These are phyloP conservation scores for Sinodicranocentrus sp. DNA, from an alignment of 2,888 invertebrate species.

Conservation along the genomic window DNA sequence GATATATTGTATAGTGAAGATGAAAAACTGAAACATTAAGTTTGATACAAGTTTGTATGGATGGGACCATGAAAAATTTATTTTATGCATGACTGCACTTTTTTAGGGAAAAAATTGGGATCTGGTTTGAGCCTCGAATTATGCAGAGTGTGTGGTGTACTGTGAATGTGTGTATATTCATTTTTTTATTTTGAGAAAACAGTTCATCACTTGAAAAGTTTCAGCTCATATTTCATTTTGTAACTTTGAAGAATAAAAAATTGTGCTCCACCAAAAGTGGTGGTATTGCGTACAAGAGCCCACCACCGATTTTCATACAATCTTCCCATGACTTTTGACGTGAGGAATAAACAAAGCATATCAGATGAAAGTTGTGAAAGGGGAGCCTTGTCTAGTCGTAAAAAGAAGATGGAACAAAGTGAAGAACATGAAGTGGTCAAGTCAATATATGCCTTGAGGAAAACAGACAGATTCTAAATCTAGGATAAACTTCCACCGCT, in stretches of 20 bases:
- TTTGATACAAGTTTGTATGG: not conserved
- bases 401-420: not conserved
- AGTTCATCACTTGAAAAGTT: conserved; percentile 20
- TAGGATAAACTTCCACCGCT: too few species aligned
- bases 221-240: conserved; percentile 42
- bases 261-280: not conserved
- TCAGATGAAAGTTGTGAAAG: conserved; percentile 17
- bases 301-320: conserved; percentile 12
- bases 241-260: conserved; percentile 7
- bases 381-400: not conserved
- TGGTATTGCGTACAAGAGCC: too few species aligned
- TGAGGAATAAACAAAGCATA: conserved; percentile 27
- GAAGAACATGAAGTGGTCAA: not conserved
- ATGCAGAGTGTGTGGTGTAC: too few species aligned
- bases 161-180: not conserved
- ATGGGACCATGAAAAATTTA: conserved; percentile 34
- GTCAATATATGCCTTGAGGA: too few species aligned
- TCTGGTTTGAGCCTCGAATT: conserved; percentile 23
- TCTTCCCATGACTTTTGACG: conserved; percentile 34
- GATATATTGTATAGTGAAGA: not conserved
- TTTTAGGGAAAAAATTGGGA: conserved; percentile 21
- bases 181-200: conserved; percentile 9
- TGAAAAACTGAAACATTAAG: not conserved
- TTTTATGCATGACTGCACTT: conserved; percentile 42
- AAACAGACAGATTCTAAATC: too few species aligned